Evolutionary conservation across 2,797 vertebrate species (phyloP), one percentile per base, ranked within the genome.

Genomic region (Poeciliopsis turneri): DNA sequence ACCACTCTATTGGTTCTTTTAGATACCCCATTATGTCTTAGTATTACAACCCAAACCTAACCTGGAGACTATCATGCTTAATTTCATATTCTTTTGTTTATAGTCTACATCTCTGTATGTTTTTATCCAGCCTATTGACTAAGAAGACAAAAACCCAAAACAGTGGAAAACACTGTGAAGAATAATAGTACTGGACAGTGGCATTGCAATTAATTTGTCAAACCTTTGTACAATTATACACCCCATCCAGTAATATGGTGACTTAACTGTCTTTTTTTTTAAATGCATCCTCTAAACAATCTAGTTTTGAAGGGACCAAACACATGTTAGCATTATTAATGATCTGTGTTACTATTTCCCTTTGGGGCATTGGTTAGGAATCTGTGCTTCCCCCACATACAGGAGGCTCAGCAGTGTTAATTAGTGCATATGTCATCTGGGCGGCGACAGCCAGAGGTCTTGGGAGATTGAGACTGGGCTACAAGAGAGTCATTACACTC

Each of bases 341-440:
- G 69, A 78, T 86, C 72, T 85, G 77, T 82, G 69, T 86, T 45
- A 68, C 43, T 66, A n/a, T 73, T 74, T 74, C 49, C 68, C 76
- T 85, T 79, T 12, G 51, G 87, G 83, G 73, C 74, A 82, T 70
- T 79, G 82, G 71, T 80, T 72, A 53, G 82, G 80, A 86, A 74
- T 79, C 82, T 64, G 55, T 75, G 83, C 77, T 88, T 66, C 83
- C 51, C 43, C 72, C 72, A 84, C 72, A 84, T 91, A 77, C 79
- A 51, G 82, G 79, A 86, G 77, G 85, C 77, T 90, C 80, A 74
- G 87, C 78, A 55, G 80, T 84, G 82, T 91, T 94, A 94, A 95
- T 94, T 93, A 91, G 89, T 87, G 89, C 90, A 92, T 94, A 94
- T 92, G 91, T 94, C 94, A 93, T 92, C 80, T 84, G 90, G 86